These are phyloP conservation scores for Tenthredo mesomela DNA, from an alignment of 2,888 invertebrate species.

Conservation along the genomic window DNA sequence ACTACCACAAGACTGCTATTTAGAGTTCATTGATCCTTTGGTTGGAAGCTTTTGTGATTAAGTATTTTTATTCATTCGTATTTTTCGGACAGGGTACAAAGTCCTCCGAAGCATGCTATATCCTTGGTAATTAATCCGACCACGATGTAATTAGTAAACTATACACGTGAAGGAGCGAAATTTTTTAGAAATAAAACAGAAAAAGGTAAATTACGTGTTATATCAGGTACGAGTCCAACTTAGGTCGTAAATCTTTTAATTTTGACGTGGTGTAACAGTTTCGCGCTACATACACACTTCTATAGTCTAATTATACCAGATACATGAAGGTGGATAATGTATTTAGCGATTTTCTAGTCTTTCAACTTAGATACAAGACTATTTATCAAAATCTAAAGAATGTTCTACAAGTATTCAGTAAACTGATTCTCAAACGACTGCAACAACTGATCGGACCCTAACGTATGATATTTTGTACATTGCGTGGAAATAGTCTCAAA, in stretches of 20 bases:
- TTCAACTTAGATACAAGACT: background rate
- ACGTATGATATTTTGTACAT: background rate
- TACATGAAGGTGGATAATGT: background rate
- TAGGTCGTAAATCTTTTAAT: background rate
- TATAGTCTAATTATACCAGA: background rate
- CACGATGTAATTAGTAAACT: constrained; percentile 29
- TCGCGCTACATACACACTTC: background rate
- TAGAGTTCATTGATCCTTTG: constrained; percentile 36
- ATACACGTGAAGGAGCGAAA: background rate
- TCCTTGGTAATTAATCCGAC: constrained; percentile 27
- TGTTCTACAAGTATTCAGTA: background rate
- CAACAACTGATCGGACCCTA: too few relatives aligned
- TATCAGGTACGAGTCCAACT: background rate
- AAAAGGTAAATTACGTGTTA: constrained; percentile 1
- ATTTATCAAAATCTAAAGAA: background rate
- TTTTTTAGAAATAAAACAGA: constrained; percentile 7
- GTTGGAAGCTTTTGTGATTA: constrained; percentile 31
- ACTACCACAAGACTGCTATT: constrained; percentile 7
- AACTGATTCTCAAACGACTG: background rate
- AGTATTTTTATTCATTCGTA: background rate
- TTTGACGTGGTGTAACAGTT: background rate
- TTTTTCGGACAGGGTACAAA: background rate
- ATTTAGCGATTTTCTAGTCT: background rate
- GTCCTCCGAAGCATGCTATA: background rate
- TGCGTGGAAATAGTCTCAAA: background rate